Base-by-base conservation (phyloP, 2,888 invertebrate species). In the Eupithecia subfuscata region DNA sequence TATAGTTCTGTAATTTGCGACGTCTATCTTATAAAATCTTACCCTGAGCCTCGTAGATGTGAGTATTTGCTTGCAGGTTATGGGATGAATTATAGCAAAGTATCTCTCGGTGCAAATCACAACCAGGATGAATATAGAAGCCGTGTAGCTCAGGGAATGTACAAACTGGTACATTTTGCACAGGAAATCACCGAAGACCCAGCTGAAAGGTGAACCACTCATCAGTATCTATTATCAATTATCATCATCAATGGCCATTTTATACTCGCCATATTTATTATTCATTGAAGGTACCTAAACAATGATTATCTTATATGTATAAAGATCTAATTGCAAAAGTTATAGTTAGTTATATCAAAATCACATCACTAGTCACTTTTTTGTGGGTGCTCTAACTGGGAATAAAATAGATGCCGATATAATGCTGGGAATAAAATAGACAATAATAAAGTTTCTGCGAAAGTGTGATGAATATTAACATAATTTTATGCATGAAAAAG, bases 101-200 rank as follows among this genome's bases (percentile, higher is more conserved):
- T 98, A 98, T 80, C 98, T 95, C 89, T 98, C 98, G 69, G 97
- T 97, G 86, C 98, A 98, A 79, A 98, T 97, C 70, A 98, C 97
- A 52, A 98, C 97, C 79, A 98, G 93, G 80, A 98, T 98, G 86
- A 98, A 97, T 84, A 98, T 98, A 25, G 98, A 98, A 2, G 98
- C 98, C 2, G 98, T 98, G 92, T 98, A 98, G 88, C 98, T 98
- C 82, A 98, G 93, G 18, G 97, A 97, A 89, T 98, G 97, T 30
- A 98, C 97, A 88, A 98, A 98, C 94, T 98, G 97, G 92, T 98
- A 98, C 96, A 98, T 97, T 90, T 98, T 98, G 93, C 98, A 99
- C 80, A 98, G 95, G 86, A 98, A 97, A 85, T 97, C 96, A 5
- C 98, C 98, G 80, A 98, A 96, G 74, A 97, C 96, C 98, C 98